Evolutionary conservation across 1,140 invertebrate species (phyloP).

Genomic region (Xylocopa sonorina): DNA sequence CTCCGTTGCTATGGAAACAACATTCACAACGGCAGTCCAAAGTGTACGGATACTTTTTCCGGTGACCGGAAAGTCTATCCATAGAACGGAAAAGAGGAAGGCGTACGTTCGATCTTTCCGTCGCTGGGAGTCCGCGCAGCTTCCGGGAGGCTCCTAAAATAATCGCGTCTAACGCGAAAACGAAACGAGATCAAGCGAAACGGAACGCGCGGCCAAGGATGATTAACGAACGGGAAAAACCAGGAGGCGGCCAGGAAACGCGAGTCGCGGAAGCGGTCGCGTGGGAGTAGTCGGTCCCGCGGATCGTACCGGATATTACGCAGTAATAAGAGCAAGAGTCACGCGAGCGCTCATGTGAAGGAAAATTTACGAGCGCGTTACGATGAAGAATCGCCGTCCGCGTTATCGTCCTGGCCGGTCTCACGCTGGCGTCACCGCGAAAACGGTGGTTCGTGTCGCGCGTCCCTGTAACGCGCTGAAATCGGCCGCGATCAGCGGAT

Average conservation of each 20-base stretch:
- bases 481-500: constrained; percentile 3
- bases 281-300: constrained; percentile 46
- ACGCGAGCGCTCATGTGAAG: constrained; percentile 52
- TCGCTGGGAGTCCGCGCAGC: too few species aligned
- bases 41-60: too few species aligned
- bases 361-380: constrained; percentile 43
- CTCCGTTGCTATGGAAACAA: too few species aligned
- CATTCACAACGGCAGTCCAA: too few species aligned
- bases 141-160: too few species aligned
- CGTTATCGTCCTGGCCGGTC: background rate
- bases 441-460: constrained; percentile 18
- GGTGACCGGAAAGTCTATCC: too few species aligned
- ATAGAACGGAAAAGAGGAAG: too few species aligned
- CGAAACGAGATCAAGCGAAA: background rate
- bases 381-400: background rate
- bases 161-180: background rate
- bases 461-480: background rate
- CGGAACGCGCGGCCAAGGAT: background rate
- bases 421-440: constrained; percentile 17
- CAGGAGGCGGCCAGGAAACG: constrained; percentile 5
- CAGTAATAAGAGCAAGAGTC: constrained; percentile 45
- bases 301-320: constrained; percentile 52
- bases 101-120: too few species aligned
- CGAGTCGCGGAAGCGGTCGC: constrained; percentile 47
- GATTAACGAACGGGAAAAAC: constrained; percentile 18